These are phyloP conservation scores for Drosophila ochracea DNA, from an alignment of 2,888 invertebrate genomes.

Conservation along the genomic window DNA sequence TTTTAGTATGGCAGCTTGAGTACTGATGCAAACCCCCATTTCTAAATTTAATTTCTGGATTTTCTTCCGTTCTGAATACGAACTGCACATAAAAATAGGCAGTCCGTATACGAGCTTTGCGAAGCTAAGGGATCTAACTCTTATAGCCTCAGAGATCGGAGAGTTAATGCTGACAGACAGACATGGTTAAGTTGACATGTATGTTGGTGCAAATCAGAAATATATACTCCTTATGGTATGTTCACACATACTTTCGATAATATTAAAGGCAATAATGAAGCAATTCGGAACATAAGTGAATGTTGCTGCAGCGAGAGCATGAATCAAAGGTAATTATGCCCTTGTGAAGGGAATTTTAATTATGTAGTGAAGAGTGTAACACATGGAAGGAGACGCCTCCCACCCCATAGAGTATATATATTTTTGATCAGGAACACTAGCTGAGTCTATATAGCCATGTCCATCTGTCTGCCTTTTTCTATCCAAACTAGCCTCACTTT, in stretches of 20 bases:
- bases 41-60: background rate
- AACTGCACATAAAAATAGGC: background rate
- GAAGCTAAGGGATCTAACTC: background rate
- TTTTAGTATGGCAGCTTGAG: too few relatives aligned
- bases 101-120: too few relatives aligned
- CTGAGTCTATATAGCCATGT: background rate
- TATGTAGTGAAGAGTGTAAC: background rate
- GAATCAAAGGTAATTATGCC: background rate
- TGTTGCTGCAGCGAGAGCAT: background rate
- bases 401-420: background rate
- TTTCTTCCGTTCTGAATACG: background rate
- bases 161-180: background rate
- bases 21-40: background rate
- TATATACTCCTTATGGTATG: too few relatives aligned
- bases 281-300: background rate
- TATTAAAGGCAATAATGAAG: background rate
- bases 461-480: too few relatives aligned
- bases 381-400: background rate
- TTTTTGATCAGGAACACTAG: background rate
- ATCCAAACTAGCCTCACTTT: background rate
- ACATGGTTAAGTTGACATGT: background rate
- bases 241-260: too few relatives aligned
- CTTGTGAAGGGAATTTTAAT: background rate
- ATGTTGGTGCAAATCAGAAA: background rate
- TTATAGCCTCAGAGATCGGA: background rate